Evolutionary conservation across 2,888 invertebrate species (phyloP).

Genomic region (Melanophora roralis): DNA sequence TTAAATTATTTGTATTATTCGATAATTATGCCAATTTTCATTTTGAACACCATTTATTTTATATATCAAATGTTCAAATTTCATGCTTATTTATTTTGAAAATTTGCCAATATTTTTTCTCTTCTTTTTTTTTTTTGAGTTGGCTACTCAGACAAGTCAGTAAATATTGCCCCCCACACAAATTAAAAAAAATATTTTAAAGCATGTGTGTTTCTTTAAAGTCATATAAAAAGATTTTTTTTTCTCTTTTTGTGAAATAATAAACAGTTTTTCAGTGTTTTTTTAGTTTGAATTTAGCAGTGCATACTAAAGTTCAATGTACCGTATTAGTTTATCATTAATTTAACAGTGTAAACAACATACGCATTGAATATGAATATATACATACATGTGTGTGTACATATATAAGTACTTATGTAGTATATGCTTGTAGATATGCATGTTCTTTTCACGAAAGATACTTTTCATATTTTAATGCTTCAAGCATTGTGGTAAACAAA

Average conservation of each 20-base stretch:
- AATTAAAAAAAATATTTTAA: neutral
- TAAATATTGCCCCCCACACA: neutral
- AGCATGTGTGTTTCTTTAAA: neutral
- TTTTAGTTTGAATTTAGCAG: slow-evolving; percentile 22
- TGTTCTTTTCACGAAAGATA: neutral
- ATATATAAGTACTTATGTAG: too few relatives aligned
- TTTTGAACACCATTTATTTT: neutral
- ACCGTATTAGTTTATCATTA: slow-evolving; percentile 36
- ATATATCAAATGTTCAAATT: slow-evolving; percentile 15
- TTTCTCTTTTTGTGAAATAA: neutral
- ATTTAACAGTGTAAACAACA: slow-evolving; percentile 14
- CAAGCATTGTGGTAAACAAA: neutral
- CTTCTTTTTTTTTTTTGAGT: too few relatives aligned
- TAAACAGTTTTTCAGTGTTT: neutral
- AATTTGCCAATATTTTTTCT: slow-evolving; percentile 32
- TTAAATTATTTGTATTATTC: neutral
- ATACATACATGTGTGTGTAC: too few relatives aligned
- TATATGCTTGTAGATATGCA: neutral
- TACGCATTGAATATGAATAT: neutral
- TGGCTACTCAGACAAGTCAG: too few relatives aligned
- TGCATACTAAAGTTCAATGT: slow-evolving; percentile 49
- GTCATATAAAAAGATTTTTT: neutral
- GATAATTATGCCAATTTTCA: slow-evolving; percentile 41
- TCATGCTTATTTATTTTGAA: slow-evolving; percentile 41
- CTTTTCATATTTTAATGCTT: neutral